Conservation (phyloP, 2,113 vertebrate genomes). For the Pogonocichla stellata region DNA sequence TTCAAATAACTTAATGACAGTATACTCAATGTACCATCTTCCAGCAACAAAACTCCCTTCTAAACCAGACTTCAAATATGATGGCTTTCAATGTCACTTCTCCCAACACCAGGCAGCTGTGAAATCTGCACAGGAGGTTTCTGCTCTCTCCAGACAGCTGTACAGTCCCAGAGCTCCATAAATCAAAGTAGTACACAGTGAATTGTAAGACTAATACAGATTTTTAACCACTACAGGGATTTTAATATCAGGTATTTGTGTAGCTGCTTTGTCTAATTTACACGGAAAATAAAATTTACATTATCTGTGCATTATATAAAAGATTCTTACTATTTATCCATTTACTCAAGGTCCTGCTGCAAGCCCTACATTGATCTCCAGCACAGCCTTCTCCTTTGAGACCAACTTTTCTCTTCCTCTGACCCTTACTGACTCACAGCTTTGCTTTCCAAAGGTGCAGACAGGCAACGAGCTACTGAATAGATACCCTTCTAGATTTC, state of each 20-base stretch:
- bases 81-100: constrained; percentile 6
- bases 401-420: neutral
- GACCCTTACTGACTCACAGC: neutral
- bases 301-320: neutral
- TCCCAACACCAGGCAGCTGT: neutral
- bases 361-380: neutral
- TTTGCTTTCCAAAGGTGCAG: neutral
- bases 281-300: neutral
- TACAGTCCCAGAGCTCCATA: neutral
- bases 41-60: neutral
- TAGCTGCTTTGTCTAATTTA: neutral
- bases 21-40: neutral
- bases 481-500: neutral
- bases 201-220: neutral
- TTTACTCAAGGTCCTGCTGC: neutral
- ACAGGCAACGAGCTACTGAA: neutral
- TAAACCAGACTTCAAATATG: neutral
- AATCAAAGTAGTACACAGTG: neutral
- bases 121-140: neutral
- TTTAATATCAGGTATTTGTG: constrained; percentile 10
- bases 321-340: neutral
- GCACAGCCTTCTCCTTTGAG: neutral
- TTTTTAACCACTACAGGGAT: neutral
- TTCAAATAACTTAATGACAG: constrained; percentile 19
- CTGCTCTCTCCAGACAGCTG: neutral